Percentiles rank a stretch among this genome's conserved stretches.
phyloP scores from a whole-genome alignment of 2,113 vertebrate genomes.

The Eira barbara region DNA sequence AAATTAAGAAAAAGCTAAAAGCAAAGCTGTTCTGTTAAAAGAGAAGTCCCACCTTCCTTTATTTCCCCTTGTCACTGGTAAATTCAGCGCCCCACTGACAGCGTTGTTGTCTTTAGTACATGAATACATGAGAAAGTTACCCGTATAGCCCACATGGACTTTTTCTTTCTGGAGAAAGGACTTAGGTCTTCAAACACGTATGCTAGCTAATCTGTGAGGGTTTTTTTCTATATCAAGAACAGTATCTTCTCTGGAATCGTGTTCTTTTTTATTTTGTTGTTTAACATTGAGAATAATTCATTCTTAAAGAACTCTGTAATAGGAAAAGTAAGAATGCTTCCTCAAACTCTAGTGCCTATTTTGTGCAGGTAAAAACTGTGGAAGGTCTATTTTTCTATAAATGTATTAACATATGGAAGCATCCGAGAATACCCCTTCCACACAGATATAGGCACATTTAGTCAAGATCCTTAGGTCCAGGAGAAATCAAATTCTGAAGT shows the following conservation, averaged over 20 bases:
- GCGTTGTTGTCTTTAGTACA: not conserved
- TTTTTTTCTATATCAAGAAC: not conserved
- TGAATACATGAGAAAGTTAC: not conserved
- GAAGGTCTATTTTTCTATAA: too few species aligned
- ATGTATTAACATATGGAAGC: too few species aligned
- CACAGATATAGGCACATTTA: not conserved
- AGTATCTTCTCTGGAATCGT: not conserved
- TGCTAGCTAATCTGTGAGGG: not conserved
- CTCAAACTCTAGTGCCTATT: not conserved
- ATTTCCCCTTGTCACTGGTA: not conserved
- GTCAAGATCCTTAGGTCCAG: not conserved
- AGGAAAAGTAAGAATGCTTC: not conserved
- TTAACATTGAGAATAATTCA: not conserved
- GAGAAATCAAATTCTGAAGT: not conserved
- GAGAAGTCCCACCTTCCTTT: not conserved
- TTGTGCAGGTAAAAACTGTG: not conserved
- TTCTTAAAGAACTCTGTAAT: not conserved
- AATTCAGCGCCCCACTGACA: not conserved
- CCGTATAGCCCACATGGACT: not conserved
- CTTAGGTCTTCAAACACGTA: not conserved
- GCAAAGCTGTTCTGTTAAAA: not conserved
- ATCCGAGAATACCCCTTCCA: not conserved
- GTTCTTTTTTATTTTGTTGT: not conserved
- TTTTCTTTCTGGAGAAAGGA: not conserved
- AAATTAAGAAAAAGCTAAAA: not conserved